Conservation (phyloP, 2,113 vertebrate genomes). For the Cacatua alba region DNA sequence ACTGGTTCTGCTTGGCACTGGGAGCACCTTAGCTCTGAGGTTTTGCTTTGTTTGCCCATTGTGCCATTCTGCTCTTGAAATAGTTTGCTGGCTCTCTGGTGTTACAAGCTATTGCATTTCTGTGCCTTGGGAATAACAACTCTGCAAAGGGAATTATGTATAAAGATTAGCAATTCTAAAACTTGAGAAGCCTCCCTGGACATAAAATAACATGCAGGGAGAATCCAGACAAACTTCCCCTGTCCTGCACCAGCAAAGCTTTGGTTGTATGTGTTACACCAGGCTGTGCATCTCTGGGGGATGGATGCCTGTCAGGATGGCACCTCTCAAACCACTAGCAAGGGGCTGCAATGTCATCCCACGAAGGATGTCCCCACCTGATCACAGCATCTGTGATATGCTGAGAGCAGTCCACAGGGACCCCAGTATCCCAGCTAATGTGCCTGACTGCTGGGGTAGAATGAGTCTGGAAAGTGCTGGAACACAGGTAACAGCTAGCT, state of each 20-base stretch:
- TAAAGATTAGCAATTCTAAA: background rate
- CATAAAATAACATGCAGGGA: background rate
- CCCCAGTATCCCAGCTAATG: background rate
- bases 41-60: background rate
- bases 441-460: background rate
- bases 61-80: background rate
- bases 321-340: background rate
- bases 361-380: background rate
- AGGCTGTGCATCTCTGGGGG: background rate
- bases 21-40: background rate
- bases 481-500: background rate
- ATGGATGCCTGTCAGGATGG: background rate
- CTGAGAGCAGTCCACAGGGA: background rate
- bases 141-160: background rate
- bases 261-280: rapidly evolving
- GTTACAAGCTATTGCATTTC: background rate
- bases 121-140: background rate
- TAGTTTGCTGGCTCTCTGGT: background rate
- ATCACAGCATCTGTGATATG: background rate
- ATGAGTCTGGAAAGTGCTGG: background rate
- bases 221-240: background rate
- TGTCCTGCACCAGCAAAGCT: background rate
- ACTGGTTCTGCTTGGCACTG: background rate
- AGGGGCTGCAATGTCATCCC: background rate
- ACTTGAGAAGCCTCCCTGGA: background rate